Base-by-base conservation (phyloP, 1,140 invertebrate species). In the Lucilia cuprina region DNA sequence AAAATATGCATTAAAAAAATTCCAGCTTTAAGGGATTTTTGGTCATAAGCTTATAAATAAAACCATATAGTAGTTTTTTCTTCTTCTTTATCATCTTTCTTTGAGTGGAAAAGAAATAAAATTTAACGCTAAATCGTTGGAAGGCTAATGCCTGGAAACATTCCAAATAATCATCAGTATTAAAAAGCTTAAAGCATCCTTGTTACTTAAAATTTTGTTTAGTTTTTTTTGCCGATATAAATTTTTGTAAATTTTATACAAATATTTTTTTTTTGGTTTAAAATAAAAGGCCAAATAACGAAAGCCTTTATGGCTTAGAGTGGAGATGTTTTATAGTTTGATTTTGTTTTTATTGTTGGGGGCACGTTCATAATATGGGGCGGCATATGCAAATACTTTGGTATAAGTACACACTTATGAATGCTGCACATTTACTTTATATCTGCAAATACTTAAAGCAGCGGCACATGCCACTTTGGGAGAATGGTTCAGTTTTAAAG, bases 311-410 rank as follows among this genome's bases (percentile, higher is more conserved):
- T 60, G 65, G n/a, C 12, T 17, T 70, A n/a, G 19, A 70, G 65
- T 19, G 19, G 5, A 70, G 21, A 70, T 70, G 65, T 19, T 70
- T 70, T 70, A 70, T 70, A 25, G 65, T 70, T 70, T 70, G 65
- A 70, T 70, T 70, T 25, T 70, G 65, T 70, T 70, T 70, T 70
- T 70, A 70, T 70, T 70, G 65, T 70, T 70, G 65, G 65, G 65
- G 65, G 65, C 65, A 70, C 21, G n/a, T 4, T 70, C 65, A 21
- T 70, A 70, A 21, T 25, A 70, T 70, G 65, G 65, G 65, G 65
- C 65, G 60, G 60, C 60, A 65, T 65, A 65, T 65, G 60, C 60
- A 65, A 65, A 65, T 65, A 65, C 25, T 30, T 30, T 30, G 17
- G 14, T 65, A 9, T 65, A 65, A 65, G 25, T 30, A 30, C 25